Percentiles rank a stretch among this genome's conserved stretches.
phyloP scores from a whole-genome alignment of 1,140 invertebrate genomes.

The Cydia amplana region DNA sequence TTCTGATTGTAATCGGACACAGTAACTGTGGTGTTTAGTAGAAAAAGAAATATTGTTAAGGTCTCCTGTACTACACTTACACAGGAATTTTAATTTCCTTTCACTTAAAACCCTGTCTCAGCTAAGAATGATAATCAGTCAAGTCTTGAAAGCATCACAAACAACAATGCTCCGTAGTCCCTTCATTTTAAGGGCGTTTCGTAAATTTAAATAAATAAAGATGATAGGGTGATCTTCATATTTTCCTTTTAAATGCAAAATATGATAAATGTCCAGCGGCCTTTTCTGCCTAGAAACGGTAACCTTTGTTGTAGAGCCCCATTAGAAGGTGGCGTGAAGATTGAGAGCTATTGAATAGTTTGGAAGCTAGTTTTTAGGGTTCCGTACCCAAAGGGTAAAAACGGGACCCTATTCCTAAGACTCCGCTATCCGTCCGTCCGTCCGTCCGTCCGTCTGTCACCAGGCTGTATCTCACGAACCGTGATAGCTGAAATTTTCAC shows the following conservation, averaged over 20 bases:
- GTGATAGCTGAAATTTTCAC: no score
- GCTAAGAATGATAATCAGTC: slow-evolving; percentile 22
- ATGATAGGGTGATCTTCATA: slow-evolving; percentile 13
- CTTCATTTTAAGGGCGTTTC: background rate
- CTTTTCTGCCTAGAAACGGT: background rate
- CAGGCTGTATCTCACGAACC: no score
- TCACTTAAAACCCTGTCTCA: slow-evolving; percentile 28
- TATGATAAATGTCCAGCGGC: background rate
- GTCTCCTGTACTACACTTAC: background rate
- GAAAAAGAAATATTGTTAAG: background rate
- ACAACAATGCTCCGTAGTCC: background rate
- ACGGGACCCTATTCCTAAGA: no score
- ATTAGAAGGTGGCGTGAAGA: background rate
- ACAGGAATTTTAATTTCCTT: slow-evolving; percentile 31
- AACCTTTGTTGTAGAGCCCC: background rate
- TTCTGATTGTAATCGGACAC: background rate
- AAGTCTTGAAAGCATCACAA: no score
- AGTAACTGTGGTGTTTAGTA: background rate
- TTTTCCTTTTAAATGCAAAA: slow-evolving; percentile 1
- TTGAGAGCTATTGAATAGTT: no score
- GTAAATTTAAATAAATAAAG: slow-evolving; percentile 12
- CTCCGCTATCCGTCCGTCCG: no score
- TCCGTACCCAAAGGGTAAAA: no score
- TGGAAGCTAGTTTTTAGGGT: no score
- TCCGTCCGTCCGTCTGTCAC: no score